Conservation (phyloP, 2,797 vertebrate genomes). For the Chromobotia macracanthus region DNA sequence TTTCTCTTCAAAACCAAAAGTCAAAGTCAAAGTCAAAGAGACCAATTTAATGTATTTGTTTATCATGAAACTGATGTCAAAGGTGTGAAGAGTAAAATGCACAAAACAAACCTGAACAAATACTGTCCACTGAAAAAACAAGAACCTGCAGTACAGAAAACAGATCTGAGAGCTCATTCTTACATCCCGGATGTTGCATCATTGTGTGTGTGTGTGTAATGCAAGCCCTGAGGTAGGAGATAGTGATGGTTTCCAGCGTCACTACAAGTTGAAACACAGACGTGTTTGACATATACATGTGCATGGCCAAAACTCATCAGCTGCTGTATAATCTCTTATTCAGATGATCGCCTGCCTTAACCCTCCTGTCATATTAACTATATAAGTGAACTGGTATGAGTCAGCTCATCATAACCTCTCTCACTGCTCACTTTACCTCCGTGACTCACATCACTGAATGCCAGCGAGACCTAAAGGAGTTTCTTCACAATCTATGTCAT, state of each 20-base stretch:
- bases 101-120: not conserved
- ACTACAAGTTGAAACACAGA: conserved; percentile 39
- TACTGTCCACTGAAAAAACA: not conserved
- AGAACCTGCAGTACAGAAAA: not conserved
- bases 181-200: conserved; percentile 16
- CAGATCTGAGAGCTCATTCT: not conserved
- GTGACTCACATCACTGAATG: conserved; percentile 38
- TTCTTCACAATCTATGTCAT: conserved; percentile 11
- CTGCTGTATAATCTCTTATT: conserved; percentile 7
- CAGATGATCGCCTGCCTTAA: not conserved
- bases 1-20: not conserved
- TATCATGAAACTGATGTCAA: not conserved
- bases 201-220: conserved; percentile 8
- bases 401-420: conserved; percentile 32
- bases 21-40: too few relatives aligned
- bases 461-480: conserved; percentile 21
- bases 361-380: conserved; percentile 18
- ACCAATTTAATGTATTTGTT: not conserved
- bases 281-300: not conserved
- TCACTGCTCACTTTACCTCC: conserved; percentile 15
- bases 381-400: conserved; percentile 10
- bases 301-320: not conserved
- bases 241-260: conserved; percentile 16
- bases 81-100: not conserved
- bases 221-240: conserved; percentile 5